Evolutionary conservation across 2,797 vertebrate genomes (phyloP).

Genomic region (Gymnopithys bicolor): DNA sequence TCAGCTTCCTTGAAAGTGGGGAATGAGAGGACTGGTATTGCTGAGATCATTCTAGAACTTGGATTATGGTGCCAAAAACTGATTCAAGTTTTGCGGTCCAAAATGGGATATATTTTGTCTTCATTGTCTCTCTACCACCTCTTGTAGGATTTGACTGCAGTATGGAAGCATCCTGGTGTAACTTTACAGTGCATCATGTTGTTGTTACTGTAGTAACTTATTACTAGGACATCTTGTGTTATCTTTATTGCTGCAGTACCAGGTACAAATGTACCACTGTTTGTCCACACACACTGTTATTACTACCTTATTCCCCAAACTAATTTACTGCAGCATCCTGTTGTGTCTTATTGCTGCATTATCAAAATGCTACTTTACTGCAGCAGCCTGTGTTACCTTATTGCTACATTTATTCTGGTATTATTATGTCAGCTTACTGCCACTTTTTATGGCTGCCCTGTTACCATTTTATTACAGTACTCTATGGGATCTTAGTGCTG

Average conservation of each 20-base stretch:
- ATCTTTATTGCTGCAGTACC: slow-evolving; percentile 58
- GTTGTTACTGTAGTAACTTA: slow-evolving; percentile 64
- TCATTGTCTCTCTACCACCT: background rate
- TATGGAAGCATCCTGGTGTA: slow-evolving; percentile 37
- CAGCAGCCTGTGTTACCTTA: slow-evolving; percentile 70
- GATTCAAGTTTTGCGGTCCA: background rate
- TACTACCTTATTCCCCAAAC: slow-evolving; percentile 63
- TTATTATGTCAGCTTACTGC: slow-evolving; percentile 59
- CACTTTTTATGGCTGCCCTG: slow-evolving; percentile 70
- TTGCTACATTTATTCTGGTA: slow-evolving; percentile 79
- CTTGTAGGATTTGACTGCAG: slow-evolving; percentile 32
- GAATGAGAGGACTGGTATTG: slow-evolving; percentile 47
- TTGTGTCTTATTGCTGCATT: slow-evolving; percentile 74
- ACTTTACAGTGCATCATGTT: slow-evolving; percentile 25
- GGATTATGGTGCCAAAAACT: slow-evolving; percentile 13
- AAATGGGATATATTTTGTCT: background rate
- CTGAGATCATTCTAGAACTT: slow-evolving; percentile 27
- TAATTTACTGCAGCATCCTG: slow-evolving; percentile 53
- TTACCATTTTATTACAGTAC: slow-evolving; percentile 61
- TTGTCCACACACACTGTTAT: background rate
- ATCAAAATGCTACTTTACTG: slow-evolving; percentile 71
- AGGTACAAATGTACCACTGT: slow-evolving; percentile 18
- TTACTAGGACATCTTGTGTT: slow-evolving; percentile 32
- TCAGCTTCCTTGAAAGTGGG: slow-evolving; percentile 62
- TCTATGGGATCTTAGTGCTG: slow-evolving; percentile 62